Conservation (phyloP, 2,888 invertebrate species). For the Biston stratarius region DNA sequence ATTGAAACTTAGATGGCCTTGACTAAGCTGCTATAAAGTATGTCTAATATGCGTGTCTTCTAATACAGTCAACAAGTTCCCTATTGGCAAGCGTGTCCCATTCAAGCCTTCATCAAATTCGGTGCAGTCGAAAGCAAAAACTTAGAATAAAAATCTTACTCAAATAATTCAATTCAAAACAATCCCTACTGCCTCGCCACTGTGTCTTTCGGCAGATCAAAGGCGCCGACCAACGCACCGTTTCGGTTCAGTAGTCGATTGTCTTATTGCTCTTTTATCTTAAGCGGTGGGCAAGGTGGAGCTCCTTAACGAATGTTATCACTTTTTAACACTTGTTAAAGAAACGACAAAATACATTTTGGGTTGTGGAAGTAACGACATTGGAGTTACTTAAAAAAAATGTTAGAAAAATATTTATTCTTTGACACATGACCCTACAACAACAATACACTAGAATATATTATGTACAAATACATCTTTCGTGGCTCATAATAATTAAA, state of each 20-base stretch:
- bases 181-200: conserved; percentile 35
- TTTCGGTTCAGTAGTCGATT: conserved; percentile 74
- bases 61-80: too few species aligned
- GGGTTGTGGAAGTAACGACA: not conserved
- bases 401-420: too few species aligned
- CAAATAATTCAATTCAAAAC: not conserved
- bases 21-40: too few species aligned
- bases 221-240: conserved; percentile 52
- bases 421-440: too few species aligned
- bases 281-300: conserved; percentile 55
- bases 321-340: conserved; percentile 38
- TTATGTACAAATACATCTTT: not conserved
- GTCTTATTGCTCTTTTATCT: conserved; percentile 76
- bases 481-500: too few species aligned
- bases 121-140: not conserved
- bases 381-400: too few species aligned
- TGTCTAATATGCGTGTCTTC: too few species aligned
- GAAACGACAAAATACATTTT: conserved; percentile 20
- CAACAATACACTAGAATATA: not conserved
- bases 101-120: too few species aligned
- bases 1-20: too few species aligned
- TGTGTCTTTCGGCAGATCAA: conserved; percentile 64
- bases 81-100: too few species aligned
- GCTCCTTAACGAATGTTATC: conserved; percentile 41
- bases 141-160: not conserved